Base-by-base conservation (phyloP, 2,113 vertebrate species). In the Daphoenositta chrysoptera region DNA sequence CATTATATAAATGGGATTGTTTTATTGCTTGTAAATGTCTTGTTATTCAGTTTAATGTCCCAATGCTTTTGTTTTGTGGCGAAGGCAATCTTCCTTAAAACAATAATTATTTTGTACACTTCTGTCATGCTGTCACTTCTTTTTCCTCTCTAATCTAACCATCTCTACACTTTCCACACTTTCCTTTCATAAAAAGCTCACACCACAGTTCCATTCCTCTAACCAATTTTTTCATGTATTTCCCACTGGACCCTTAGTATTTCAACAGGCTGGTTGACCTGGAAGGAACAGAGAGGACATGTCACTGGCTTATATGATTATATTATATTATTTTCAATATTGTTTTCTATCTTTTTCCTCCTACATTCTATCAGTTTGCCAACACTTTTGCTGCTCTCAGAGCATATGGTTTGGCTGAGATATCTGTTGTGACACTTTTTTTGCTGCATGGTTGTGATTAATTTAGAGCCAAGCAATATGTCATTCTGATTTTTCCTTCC, bases 1-100 rank as follows among this genome's bases (percentile, higher is more conserved):
- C 10, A 18, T 57, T 60, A 84, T 24, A 84, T 60, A 82, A 95
- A 83, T 44, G 7, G 7, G 12, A 31, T 65, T 72, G 30, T 35
- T 96, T 96, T 85, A 91, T 47, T 79, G 37, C 27, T 80, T 95
- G 37, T 73, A 94, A 91, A 80, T 63, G 28, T 51, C 77, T 87
- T 90, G 57, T 63, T 87, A 64, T 21, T 78, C 37, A 53, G 37
- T 82, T 91, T 83, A 42, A 72, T 44, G 23, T 77, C 31, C 15
- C 1, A 1, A 48, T 57, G 6, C 7, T 84, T 90, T 83, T 50
- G 20, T 65, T 96, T 69, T 44, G 11, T 47, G 12, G 13, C 18
- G 81, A 88, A 72, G 21, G n/a, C 33, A 51, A 42, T 51, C 61
- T 65, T 93, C 40, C 33, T 76, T 83, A n/a, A 6, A 79, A 6